Percentiles rank a stretch among this genome's conserved stretches.
Conservation (phyloP, 2,113 vertebrate species). For the Callaeas wilsoni region DNA sequence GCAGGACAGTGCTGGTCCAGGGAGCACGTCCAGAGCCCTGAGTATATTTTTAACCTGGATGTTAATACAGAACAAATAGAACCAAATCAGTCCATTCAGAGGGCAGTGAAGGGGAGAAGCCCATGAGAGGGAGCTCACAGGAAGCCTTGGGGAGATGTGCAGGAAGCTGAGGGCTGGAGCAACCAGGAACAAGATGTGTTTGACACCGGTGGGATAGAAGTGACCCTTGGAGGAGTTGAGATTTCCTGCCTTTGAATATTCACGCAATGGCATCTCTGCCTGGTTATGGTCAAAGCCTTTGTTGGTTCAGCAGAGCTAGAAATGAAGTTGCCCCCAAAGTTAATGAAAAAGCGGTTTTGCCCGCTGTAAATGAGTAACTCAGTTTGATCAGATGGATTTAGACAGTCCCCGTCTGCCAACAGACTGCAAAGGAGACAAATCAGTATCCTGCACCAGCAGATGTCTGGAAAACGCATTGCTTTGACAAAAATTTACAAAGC, state of each 20-base stretch:
- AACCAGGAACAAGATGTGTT: fast-evolving
- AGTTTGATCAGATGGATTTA: background rate
- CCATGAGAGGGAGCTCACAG: background rate
- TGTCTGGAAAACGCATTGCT: background rate
- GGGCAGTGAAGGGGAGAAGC: background rate
- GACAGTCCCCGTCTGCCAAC: background rate
- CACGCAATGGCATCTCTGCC: background rate
- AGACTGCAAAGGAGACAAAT: background rate
- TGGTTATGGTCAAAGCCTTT: background rate
- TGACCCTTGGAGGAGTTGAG: background rate
- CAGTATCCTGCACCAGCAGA: background rate
- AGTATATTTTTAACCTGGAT: background rate
- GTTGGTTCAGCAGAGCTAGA: background rate
- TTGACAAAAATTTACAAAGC: background rate
- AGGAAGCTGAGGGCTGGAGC: background rate
- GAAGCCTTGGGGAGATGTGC: background rate
- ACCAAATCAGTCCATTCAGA: background rate
- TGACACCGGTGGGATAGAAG: fast-evolving
- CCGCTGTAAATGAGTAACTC: background rate
- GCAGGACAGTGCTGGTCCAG: background rate
- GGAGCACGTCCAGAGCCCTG: fast-evolving
- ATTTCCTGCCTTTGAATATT: background rate
- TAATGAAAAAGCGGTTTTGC: background rate
- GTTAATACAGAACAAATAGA: background rate
- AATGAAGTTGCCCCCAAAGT: background rate